Evolutionary conservation across 2,797 vertebrate genomes (phyloP), one percentile per base, ranked within the genome.

Genomic region (Galagoides demidoff): DNA sequence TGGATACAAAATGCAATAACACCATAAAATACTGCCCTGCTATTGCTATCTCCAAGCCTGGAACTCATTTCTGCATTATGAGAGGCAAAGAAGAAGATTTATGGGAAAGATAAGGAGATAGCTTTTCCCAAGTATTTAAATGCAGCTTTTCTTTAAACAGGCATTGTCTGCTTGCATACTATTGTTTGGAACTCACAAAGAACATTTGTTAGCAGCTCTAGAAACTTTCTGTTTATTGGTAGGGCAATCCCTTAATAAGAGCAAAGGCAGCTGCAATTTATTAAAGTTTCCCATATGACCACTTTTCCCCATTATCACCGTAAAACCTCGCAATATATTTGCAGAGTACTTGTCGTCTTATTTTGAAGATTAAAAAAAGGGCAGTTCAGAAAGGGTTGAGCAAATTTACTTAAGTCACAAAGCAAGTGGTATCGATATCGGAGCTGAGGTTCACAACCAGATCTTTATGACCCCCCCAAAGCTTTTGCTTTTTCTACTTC

Each of bases 1-100:
- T 96, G 94, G 96, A 96, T 96, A 96, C 97, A 96, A 96, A 96
- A 97, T 93, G 95, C 96, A 97, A 85, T 97, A 97, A 96, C 96
- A 88, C 85, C 83, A 83, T 94, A 95, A 98, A 98, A 95, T 94
- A 97, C 90, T 45, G 81, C 89, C 96, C 97, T 89, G 96, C 94
- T 86, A 71, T 89, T 92, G 96, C 94, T 89, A 68, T 92, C 96
- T 73, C 91, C 83, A 81, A 94, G 89, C 92, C 84, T 90, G 91
- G 91, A 96, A 92, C 84, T 93, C 93, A 92, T 91, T 95, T 95
- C 94, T 94, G 89, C 52, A 79, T 88, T 96, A 93, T 95, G 93
- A 95, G 97, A 93, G 85, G 95, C 92, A 34, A 92, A 79, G 89
- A 57, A 86, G 77, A 81, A 94, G 92, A 96, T 96, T 96, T 91